Conservation (phyloP, 1,140 invertebrate species). For the Oryzaephilus surinamensis region DNA sequence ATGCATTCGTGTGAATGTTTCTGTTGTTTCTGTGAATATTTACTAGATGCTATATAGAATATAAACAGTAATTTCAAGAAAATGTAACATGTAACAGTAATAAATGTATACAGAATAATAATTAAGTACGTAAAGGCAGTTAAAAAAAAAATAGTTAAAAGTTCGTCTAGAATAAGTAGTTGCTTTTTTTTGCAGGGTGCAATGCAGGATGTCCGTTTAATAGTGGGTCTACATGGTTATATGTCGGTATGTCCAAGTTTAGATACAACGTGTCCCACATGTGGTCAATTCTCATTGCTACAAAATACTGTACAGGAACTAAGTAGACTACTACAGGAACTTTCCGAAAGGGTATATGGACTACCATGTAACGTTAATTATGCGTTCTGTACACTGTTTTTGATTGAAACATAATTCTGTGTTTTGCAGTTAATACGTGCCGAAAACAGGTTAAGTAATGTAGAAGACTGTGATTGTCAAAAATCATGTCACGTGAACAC, state of each 20-base stretch:
- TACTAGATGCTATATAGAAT: too few species aligned
- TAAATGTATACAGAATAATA: too few species aligned
- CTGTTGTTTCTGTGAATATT: too few species aligned
- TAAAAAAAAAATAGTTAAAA: too few species aligned
- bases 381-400: conserved; percentile 30
- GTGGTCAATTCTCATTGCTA: conserved; percentile 74
- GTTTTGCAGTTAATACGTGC: conserved; percentile 60
- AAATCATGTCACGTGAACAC: conserved; percentile 75
- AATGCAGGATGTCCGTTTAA: conserved; percentile 76
- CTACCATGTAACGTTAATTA: conserved; percentile 35
- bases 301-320: conserved; percentile 62
- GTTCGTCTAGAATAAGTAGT: too few species aligned
- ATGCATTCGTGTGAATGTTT: too few species aligned
- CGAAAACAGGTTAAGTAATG: conserved; percentile 59
- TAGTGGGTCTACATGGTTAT: conserved; percentile 75
- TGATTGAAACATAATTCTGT: conserved; percentile 35
- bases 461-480: conserved; percentile 83
- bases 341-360: conserved; percentile 55
- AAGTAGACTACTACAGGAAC: conserved; percentile 52
- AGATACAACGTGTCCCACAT: conserved; percentile 79
- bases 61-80: too few species aligned
- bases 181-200: conserved; percentile 52
- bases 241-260: conserved; percentile 74
- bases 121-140: too few species aligned
- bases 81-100: too few species aligned